Evolutionary conservation across 2,113 vertebrate genomes (phyloP).

Genomic region (Gymnobelideus leadbeateri): DNA sequence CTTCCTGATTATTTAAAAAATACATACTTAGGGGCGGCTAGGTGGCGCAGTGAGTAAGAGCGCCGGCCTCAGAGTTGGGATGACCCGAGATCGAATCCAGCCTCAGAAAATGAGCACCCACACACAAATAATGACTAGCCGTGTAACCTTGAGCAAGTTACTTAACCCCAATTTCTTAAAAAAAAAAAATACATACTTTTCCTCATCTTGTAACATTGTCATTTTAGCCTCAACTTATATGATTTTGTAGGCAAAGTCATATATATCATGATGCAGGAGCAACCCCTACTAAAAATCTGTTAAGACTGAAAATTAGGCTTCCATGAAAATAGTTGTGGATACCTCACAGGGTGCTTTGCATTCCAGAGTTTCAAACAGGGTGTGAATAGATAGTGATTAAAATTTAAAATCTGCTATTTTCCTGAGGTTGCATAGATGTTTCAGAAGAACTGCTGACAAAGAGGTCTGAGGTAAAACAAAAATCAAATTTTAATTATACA

Average conservation of each 20-base stretch:
- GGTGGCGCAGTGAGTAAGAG: too few relatives aligned
- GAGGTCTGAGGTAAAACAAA: background rate
- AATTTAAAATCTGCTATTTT: background rate
- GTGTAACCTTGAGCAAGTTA: too few relatives aligned
- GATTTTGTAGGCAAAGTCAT: too few relatives aligned
- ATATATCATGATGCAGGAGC: too few relatives aligned
- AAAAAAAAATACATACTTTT: background rate
- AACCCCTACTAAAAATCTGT: background rate
- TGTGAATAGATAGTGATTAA: background rate
- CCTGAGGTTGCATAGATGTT: background rate
- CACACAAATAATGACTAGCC: too few relatives aligned
- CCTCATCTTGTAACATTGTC: too few relatives aligned
- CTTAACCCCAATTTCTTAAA: too few relatives aligned
- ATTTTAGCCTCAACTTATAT: too few relatives aligned
- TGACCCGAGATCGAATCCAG: too few relatives aligned
- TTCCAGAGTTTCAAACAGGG: background rate
- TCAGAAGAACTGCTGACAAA: background rate
- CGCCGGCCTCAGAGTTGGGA: too few relatives aligned
- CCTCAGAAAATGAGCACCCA: too few relatives aligned
- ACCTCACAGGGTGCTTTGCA: slow-evolving; percentile 13
- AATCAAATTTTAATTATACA: background rate
- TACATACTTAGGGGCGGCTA: too few relatives aligned
- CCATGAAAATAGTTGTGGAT: slow-evolving; percentile 53
- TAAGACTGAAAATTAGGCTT: background rate
- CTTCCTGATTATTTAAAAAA: background rate